Base-by-base conservation (phyloP, 2,797 vertebrate genomes). In the Ptychadena robeensis region DNA sequence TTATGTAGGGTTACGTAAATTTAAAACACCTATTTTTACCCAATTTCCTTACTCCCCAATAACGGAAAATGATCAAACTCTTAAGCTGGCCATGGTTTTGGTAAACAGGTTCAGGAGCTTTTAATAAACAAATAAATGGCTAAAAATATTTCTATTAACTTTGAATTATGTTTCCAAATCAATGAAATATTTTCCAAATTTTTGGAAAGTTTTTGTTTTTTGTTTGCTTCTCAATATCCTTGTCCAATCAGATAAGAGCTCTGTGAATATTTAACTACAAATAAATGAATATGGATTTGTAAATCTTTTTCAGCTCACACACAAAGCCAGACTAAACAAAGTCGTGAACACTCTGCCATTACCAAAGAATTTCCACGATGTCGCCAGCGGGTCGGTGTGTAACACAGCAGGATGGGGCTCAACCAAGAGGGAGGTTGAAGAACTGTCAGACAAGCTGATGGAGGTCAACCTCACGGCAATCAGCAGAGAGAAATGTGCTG, bases 321-420 rank as follows among this genome's bases (percentile, higher is more conserved):
- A 22, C 12, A 79, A 79, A 28, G 77, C 77, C 28, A 59, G 53
- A 59, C 44, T 69, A 12, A 79, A 68, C 31, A 69, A 70, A 34
- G 31, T 31, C 38, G 77, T 79, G 6, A 69, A 38, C 2, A 25
- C 38, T 32, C 31, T 79, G 15, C 32, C 44, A 38, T 30, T 79
- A 18, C 65, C 77, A 18, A 59, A 14, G 1, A 79, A n/a, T 10
- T 79, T 69, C 15, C 59, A 35, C 14, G 66, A 79, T 27, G 57
- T 79, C 12, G 61, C 69, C 22, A 28, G n/a, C 11, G 77, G 77
- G 9, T 69, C 66, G 14, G 9, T 61, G 6, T 79, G 77, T 70
- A 31, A 79, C 18, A 57, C 66, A 22, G 66, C 77, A 2, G 77
- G 77, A 31, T 79, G 77, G 77, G 77, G 77, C 18, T 28, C 2